Evolutionary conservation across 2,113 vertebrate genomes (phyloP), one percentile per base, ranked within the genome.

Genomic region (Scortum barcoo): DNA sequence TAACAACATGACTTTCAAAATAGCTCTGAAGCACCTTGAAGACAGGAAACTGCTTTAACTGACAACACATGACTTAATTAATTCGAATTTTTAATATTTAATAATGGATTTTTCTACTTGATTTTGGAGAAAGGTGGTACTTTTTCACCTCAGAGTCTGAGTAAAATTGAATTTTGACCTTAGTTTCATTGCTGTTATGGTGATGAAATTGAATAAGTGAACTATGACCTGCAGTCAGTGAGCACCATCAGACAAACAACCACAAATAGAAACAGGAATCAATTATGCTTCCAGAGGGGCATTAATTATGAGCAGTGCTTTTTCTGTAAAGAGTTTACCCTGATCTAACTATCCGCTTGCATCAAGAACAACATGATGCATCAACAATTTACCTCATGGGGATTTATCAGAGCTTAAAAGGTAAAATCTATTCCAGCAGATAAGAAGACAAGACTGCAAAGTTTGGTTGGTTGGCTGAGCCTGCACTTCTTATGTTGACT

Each of bases 261-360:
- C 78, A 46, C 51, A 85, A 80, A 80, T 78, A 75, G 72, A 72
- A 83, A 71, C 54, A 2, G 24, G 42, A 56, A 85, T 80, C 40
- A 79, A 83, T 90, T 77, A 75, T 51, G 40, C 42, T 42, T 50
- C 13, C 51, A 40, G 58, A 40, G 36, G 28, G n/a, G 7, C 40
- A 62, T 87, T 60, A 62, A 86, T 86, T 83, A 87, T 85, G 16
- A 24, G 33, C 51, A 30, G n/a, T 70, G 72, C 57, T 74, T 76
- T 76, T 70, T 17, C 30, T 51, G 10, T 57, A 42, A 68, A 48
- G 80, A 72, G 46, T 48, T 78, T 72, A 54, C 54, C 81, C 22
- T 28, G 56, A 33, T 75, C 28, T 46, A 33, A 36, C 33, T 36
- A 36, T 36, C 33, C 6, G 66, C 70, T 62, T 56, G 51, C n/a